Percentiles rank a stretch among this genome's conserved stretches.
These are phyloP conservation scores for Morone saxatilis DNA, from an alignment of 2,113 vertebrate species.

Conservation along the genomic window DNA sequence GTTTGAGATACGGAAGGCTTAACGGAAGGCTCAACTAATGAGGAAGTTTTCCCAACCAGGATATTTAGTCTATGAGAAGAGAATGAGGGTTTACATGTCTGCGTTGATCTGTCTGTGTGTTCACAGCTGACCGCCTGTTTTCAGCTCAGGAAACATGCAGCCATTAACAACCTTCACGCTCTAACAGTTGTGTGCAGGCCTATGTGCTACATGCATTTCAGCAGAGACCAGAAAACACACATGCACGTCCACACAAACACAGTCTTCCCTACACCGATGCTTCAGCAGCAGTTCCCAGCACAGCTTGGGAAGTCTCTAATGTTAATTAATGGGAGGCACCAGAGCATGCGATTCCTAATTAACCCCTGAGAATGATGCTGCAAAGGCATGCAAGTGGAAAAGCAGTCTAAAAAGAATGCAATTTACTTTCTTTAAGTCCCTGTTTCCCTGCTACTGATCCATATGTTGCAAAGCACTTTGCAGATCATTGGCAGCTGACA, in stretches of 20 bases:
- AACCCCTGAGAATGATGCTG: conserved; percentile 65
- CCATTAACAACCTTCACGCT: conserved; percentile 46
- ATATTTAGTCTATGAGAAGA: conserved; percentile 5
- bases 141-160: conserved; percentile 19
- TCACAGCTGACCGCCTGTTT: conserved; percentile 10
- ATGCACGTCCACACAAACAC: conserved; percentile 5
- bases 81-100: not conserved
- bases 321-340: conserved; percentile 74
- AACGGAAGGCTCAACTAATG: not conserved
- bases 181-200: not conserved
- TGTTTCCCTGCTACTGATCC: conserved; percentile 16
- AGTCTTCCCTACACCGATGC: conserved; percentile 23
- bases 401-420: conserved; percentile 42
- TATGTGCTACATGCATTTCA: conserved; percentile 5
- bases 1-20: conserved; percentile 16
- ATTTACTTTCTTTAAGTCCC: conserved; percentile 32
- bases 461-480: conserved; percentile 22
- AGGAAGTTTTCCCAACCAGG: not conserved
- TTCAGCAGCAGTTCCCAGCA: conserved; percentile 35
- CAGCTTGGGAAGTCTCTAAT: conserved; percentile 65
- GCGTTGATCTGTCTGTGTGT: not conserved
- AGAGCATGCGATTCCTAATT: conserved; percentile 72
- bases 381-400: conserved; percentile 44
- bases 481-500: conserved; percentile 38
- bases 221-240: conserved; percentile 2